phyloP scores from a whole-genome alignment of 1,140 invertebrate species.

The Lasaia peninsularis region DNA sequence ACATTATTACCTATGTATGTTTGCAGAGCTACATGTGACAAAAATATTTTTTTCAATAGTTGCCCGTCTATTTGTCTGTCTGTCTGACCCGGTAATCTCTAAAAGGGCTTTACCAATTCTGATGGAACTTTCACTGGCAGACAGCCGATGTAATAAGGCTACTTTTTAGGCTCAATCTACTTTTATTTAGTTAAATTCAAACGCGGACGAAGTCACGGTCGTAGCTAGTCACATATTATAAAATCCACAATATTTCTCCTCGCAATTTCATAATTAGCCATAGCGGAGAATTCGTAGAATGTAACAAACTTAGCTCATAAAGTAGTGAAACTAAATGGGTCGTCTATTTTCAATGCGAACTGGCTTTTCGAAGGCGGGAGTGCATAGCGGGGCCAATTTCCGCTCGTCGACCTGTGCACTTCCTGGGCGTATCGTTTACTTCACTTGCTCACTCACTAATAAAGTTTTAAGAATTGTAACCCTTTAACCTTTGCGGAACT shows the following conservation, averaged over 20 bases:
- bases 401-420: constrained; percentile 4
- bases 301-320: constrained; percentile 5
- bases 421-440: constrained; percentile 13
- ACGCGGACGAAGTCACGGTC: not conserved
- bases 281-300: not conserved
- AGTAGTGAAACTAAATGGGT: constrained; percentile 13
- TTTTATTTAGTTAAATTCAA: no score
- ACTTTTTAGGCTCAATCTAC: no score
- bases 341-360: constrained; percentile 12
- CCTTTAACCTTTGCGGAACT: not conserved
- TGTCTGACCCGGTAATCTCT: no score
- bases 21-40: no score
- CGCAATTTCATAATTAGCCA: constrained; percentile 2
- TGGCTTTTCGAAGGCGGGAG: constrained; percentile 3
- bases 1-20: no score
- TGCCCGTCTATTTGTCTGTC: no score
- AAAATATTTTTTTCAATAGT: no score
- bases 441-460: not conserved
- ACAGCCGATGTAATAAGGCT: no score
- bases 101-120: no score
- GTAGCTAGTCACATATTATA: not conserved
- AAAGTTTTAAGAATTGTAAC: not conserved
- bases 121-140: no score
- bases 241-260: not conserved
- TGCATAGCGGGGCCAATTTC: constrained; percentile 14